Conservation (phyloP, 1,140 invertebrate genomes). For the Halyomorpha halys region DNA sequence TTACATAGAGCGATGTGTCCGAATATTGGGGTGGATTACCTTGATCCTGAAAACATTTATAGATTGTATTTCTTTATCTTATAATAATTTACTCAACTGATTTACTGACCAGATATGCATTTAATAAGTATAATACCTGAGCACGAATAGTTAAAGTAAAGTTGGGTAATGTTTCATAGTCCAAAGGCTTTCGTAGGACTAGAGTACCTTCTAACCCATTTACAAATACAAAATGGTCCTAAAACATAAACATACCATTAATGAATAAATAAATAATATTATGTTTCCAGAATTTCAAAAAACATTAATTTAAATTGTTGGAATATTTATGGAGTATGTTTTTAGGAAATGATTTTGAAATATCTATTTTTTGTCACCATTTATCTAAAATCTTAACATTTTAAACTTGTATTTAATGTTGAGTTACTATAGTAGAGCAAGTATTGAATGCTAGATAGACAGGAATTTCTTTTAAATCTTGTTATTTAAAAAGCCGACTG, state of each 20-base stretch:
- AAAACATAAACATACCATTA: conserved; percentile 29
- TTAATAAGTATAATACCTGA: conserved; percentile 38
- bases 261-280: neutral
- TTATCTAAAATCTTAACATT: no score
- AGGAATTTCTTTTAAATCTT: no score
- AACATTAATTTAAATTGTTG: no score
- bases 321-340: no score
- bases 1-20: conserved; percentile 61
- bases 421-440: no score
- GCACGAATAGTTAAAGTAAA: conserved; percentile 72
- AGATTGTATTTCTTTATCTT: neutral
- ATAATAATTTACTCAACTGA: neutral
- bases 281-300: neutral
- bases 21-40: conserved; percentile 64
- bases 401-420: no score
- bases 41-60: conserved; percentile 50
- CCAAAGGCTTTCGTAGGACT: conserved; percentile 65
- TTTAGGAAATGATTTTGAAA: no score
- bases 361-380: no score
- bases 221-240: conserved; percentile 71
- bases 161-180: conserved; percentile 70
- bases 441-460: no score
- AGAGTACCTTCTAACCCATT: conserved; percentile 78
- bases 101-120: neutral
- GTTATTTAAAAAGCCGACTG: no score